Percentiles rank a stretch among this genome's conserved stretches.
phyloP scores from a whole-genome alignment of 2,797 vertebrate genomes.

The Anolis apletophallus region DNA sequence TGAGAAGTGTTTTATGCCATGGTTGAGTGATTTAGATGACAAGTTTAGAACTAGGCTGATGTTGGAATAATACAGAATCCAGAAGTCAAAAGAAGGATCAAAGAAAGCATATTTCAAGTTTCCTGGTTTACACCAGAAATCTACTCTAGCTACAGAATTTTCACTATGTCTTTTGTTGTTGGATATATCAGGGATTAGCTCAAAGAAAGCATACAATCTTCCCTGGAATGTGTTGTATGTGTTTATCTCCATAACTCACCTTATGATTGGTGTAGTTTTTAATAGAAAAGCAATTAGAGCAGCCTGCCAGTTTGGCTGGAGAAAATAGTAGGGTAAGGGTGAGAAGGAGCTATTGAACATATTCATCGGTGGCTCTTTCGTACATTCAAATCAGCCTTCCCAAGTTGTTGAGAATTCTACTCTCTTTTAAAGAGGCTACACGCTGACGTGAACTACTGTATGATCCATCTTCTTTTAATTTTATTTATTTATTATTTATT shows the following conservation, averaged over 20 bases:
- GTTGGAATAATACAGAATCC: not conserved
- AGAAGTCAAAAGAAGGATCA: not conserved
- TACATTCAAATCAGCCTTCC: no score
- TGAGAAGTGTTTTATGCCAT: constrained; percentile 1
- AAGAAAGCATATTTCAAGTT: not conserved
- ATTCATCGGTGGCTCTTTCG: no score
- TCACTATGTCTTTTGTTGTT: not conserved
- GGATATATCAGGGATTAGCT: no score
- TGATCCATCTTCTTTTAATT: not conserved
- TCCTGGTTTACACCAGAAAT: not conserved
- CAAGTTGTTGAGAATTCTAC: not conserved
- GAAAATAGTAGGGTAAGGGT: not conserved
- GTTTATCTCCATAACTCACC: not conserved
- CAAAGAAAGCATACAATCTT: not conserved
- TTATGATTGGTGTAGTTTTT: not conserved
- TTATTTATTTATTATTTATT: no score
- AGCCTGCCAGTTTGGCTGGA: not conserved
- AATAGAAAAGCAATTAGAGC: not conserved
- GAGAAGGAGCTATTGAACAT: not conserved
- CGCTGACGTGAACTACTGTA: not conserved
- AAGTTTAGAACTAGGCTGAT: not conserved
- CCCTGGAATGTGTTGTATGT: no score
- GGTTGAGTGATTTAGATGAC: not conserved
- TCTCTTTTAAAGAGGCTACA: not conserved
- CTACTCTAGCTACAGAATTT: not conserved